Evolutionary conservation across 2,113 vertebrate species (phyloP).

Genomic region (Hydrolagus affinis): DNA sequence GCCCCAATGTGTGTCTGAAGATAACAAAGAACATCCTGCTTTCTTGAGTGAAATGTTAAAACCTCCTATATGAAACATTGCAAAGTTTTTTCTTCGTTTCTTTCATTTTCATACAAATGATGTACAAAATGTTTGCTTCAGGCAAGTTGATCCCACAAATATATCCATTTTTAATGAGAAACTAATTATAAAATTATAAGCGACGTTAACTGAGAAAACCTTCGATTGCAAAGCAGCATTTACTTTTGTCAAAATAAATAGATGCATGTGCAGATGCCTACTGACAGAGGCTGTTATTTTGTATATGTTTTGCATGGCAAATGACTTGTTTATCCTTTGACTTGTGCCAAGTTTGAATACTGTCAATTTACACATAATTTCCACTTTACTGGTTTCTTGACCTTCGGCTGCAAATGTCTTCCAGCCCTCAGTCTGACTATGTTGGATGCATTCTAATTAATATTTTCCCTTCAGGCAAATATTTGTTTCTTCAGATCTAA

Average conservation of each 20-base stretch:
- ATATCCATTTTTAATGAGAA: not conserved
- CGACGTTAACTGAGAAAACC: not conserved
- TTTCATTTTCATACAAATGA: not conserved
- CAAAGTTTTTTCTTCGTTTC: not conserved
- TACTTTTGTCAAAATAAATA: conserved; percentile 78
- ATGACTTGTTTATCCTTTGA: conserved; percentile 69
- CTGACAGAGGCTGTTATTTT: conserved; percentile 70
- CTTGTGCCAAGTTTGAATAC: conserved; percentile 76
- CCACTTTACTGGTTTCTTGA: conserved; percentile 81
- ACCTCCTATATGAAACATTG: not conserved
- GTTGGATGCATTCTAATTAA: conserved; percentile 93
- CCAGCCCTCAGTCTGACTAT: conserved; percentile 81
- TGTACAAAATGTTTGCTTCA: not conserved
- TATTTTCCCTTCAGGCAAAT: conserved; percentile 92
- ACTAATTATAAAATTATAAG: conserved; percentile 26
- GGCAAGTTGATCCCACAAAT: not conserved
- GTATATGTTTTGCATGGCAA: conserved; percentile 64
- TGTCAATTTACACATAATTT: conserved; percentile 91
- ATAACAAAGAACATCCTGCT: not conserved
- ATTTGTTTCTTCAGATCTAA: conserved; percentile 95
- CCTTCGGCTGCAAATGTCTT: conserved; percentile 86
- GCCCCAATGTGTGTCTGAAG: not conserved
- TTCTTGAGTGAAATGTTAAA: not conserved
- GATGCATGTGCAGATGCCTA: conserved; percentile 79
- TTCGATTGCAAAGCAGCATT: conserved; percentile 41